Evolutionary conservation across 2,888 invertebrate species (phyloP), one percentile per base, ranked within the genome.

Genomic region (Drosophila colorata): DNA sequence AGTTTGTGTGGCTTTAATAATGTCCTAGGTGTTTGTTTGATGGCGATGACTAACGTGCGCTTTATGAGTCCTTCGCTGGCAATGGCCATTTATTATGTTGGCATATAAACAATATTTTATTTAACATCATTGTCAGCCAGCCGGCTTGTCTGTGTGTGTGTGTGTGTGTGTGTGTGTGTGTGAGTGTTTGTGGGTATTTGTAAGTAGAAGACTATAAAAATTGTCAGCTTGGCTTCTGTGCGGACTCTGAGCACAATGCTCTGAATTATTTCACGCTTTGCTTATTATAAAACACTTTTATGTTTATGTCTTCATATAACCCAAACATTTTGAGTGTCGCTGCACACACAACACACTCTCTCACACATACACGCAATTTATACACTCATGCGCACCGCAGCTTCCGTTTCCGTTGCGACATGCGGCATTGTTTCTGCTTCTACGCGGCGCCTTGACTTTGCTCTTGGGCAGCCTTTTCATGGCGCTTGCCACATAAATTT

Each of bases 281-380:
- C 88, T 87, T 87, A 88, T 89, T 88, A 87, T 88, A 88, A 84
- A 88, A 82, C 89, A 89, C 87, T 87, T 87, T 87, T 87, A 89
- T 85, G 78, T 85, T 82, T 81, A 82, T 87, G 86, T 87, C 86
- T 87, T 87, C 80, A 87, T 87, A 88, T 88, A 78, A 88, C 74
- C 74, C 70, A 88, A 83, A 76, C 88, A 86, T 88, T 86, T 75
- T 71, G 81, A 80, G 80, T 68, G 77, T 77, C 61, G 56, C 28
- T 53, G 63, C 68, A 53, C 55, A 59, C 51, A 49, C 43, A 20
- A 47, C 40, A 11, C 14, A 9, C 38, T 38, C 28, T 13, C 37
- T 13, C 23, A 28, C 28, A 51, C 41, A 64, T 37, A 52, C 18
- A 44, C 25, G 37, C 51, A 28, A 28, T 28, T 9, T 28, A 9